A percentile compares a stretch with the other conserved stretches of the same genome.
Evolutionary conservation across 2,797 vertebrate species (phyloP).

Genomic region (Parambassis ranga): DNA sequence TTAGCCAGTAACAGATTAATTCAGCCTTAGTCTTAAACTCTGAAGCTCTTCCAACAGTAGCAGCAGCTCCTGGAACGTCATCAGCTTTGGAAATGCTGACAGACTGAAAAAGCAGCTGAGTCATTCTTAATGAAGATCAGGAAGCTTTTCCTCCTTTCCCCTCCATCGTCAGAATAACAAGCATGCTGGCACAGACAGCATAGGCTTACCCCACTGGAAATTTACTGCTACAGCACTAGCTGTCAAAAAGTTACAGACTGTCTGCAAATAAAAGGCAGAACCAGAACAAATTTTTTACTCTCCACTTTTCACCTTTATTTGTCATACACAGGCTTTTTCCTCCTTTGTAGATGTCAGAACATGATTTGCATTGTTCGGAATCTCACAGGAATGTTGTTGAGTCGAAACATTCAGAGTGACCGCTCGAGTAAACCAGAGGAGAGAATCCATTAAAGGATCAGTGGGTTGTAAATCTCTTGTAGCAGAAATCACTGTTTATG

Average conservation of each 20-base stretch:
- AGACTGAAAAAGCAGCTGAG: slow-evolving; percentile 72
- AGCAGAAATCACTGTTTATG: slow-evolving; percentile 3
- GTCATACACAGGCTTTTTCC: slow-evolving; percentile 19
- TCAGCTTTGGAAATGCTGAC: slow-evolving; percentile 75
- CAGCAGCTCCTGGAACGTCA: slow-evolving; percentile 63
- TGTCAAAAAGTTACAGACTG: slow-evolving; percentile 70
- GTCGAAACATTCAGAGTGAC: slow-evolving; percentile 22
- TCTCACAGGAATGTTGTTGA: neutral
- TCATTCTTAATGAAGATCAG: slow-evolving; percentile 80
- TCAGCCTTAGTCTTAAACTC: slow-evolving; percentile 59
- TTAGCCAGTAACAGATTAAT: slow-evolving; percentile 45
- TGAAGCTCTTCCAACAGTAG: slow-evolving; percentile 53
- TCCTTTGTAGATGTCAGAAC: neutral
- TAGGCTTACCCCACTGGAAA: slow-evolving; percentile 63
- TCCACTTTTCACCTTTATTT: slow-evolving; percentile 50
- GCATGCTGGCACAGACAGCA: slow-evolving; percentile 68
- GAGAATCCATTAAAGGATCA: slow-evolving; percentile 15
- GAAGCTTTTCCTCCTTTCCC: slow-evolving; percentile 67
- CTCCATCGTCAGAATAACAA: slow-evolving; percentile 76
- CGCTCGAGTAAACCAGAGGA: neutral
- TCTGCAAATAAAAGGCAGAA: slow-evolving; percentile 58
- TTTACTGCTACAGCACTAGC: slow-evolving; percentile 58
- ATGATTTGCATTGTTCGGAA: slow-evolving; percentile 44
- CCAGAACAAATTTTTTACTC: slow-evolving; percentile 42
- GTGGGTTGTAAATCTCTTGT: slow-evolving; percentile 3